Conservation (phyloP, 2,113 vertebrate genomes). For the Cathartes aura region DNA sequence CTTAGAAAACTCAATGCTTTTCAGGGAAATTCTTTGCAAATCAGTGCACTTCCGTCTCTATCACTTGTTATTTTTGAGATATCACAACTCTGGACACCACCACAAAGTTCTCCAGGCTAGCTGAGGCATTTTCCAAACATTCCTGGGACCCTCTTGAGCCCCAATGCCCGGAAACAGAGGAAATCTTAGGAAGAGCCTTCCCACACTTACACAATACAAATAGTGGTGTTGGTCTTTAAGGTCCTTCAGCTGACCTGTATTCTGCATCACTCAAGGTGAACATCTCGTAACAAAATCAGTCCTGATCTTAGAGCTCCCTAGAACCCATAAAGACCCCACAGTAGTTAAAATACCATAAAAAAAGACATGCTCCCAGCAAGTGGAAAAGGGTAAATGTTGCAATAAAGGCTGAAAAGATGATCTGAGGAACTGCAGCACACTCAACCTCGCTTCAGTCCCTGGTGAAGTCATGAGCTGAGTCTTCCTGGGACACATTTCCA, state of each 20-base stretch:
- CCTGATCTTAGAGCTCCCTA: not conserved
- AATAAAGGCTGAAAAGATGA: not conserved
- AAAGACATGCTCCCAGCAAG: fast-evolving
- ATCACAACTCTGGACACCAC: not conserved
- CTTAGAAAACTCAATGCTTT: not conserved
- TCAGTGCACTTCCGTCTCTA: not conserved
- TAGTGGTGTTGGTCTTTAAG: fast-evolving
- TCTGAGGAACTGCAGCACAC: not conserved
- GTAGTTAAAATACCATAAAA: not conserved
- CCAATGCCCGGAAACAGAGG: not conserved
- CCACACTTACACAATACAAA: not conserved
- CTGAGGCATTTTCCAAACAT: not conserved
- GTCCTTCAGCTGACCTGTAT: not conserved
- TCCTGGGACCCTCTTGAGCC: not conserved
- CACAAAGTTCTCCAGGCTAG: not conserved
- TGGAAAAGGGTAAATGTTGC: not conserved
- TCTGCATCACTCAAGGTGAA: not conserved
- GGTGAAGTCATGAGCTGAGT: not conserved
- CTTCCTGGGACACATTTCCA: not conserved
- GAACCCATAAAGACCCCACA: not conserved
- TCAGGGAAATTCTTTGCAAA: not conserved
- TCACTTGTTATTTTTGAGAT: conserved; percentile 24
- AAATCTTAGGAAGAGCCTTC: not conserved
- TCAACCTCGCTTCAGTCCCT: not conserved
- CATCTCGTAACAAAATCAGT: not conserved